Base-by-base conservation (phyloP, 2,113 vertebrate genomes). In the Ammodytes dubius region DNA sequence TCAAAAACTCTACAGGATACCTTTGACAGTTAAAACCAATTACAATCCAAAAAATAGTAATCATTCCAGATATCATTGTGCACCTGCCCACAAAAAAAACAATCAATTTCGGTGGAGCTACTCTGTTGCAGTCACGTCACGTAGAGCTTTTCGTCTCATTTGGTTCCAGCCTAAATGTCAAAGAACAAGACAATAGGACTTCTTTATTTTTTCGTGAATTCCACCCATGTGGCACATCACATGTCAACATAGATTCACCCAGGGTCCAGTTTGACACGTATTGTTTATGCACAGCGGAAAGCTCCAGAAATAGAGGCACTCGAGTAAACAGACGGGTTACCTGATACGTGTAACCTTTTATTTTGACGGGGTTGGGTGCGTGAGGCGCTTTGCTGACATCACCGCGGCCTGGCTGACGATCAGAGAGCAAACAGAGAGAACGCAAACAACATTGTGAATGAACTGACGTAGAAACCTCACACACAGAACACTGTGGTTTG, bases 341-440 rank as follows among this genome's bases (percentile, higher is more conserved):
- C 74, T 4, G 77, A 89, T 67, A 66, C 71, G 57, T n/a, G 50
- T 74, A 87, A 83, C 74, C 81, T 59, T 90, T 84, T 14, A 66
- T 71, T 73, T 49, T 50, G 67, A 74, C 70, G 27, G 49, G 27
- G 54, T 14, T 9, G 66, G 15, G 72, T n/a, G 69, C 56, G 17
- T 37, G 8, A 59, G 46, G 2, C 1, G 3, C 2, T 54, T 4
- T 10, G 52, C 59, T 83, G 72, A 82, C 78, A 84, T 79, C 66
- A 70, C n/a, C 2, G 57, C 14, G 15, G 50, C 82, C 37, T 54
- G 19, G 4, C n/a, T 17, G 52, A 71, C 66, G 69, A 72, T 39
- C 50, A 17, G 14, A 27, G 46, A 60, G 63, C 63, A 85, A 82
- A 89, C 27, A 75, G 14, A 71, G 40, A 12, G n/a, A 87, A 52